A percentile compares a stretch with the other conserved stretches of the same genome.
phyloP scores from a whole-genome alignment of 2,113 vertebrate species.

The Brachionichthys hirsutus region DNA sequence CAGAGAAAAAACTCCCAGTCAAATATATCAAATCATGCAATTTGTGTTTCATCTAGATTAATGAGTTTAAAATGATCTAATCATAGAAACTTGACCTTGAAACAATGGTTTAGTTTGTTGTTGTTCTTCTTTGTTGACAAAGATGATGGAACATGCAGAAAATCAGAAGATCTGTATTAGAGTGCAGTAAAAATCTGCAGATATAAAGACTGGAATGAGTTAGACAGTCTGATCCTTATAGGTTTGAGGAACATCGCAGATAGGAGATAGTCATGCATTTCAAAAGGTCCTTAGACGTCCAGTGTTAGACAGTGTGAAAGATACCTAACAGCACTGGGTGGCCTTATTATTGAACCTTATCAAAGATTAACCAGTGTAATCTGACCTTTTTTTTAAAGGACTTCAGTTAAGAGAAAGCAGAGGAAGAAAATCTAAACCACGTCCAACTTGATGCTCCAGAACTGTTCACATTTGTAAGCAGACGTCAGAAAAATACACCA shows the following conservation, averaged over 20 bases:
- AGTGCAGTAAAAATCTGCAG: conserved; percentile 14
- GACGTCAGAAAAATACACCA: neutral
- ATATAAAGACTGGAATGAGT: conserved; percentile 38
- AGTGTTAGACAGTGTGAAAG: neutral
- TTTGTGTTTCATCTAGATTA: too few species aligned
- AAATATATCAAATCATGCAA: too few species aligned
- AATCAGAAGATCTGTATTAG: conserved; percentile 50
- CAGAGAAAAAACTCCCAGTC: too few species aligned
- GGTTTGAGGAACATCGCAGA: conserved; percentile 23
- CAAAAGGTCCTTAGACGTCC: conserved; percentile 1
- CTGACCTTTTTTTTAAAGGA: conserved; percentile 28
- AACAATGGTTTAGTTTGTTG: too few species aligned
- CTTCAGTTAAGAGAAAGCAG: too few species aligned
- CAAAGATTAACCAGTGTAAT: conserved; percentile 40
- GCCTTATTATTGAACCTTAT: conserved; percentile 58
- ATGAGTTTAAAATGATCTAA: too few species aligned
- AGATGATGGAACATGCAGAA: conserved; percentile 6
- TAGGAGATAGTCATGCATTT: conserved; percentile 19
- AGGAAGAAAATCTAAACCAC: too few species aligned
- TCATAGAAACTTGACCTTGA: too few species aligned
- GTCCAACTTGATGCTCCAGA: neutral
- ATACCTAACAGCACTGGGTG: conserved; percentile 38
- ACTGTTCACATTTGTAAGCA: neutral
- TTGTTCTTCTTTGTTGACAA: neutral
- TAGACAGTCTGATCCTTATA: conserved; percentile 26